A percentile compares a stretch with the other conserved stretches of the same genome.
phyloP scores from a whole-genome alignment of 2,113 vertebrate species.

The Xiphorhynchus elegans region DNA sequence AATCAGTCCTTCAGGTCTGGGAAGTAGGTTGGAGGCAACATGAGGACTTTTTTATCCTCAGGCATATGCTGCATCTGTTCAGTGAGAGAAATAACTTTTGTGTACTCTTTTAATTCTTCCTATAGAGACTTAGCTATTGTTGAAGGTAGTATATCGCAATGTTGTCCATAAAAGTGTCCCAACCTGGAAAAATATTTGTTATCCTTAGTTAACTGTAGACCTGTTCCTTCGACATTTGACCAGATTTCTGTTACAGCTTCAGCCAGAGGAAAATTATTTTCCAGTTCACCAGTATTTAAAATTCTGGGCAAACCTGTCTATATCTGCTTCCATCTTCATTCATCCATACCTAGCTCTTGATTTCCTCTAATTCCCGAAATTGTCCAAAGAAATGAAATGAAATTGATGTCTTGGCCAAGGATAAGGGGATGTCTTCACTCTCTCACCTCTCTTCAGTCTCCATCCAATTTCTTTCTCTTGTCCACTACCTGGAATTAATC shows the following conservation, averaged over 20 bases:
- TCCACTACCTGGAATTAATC: not conserved
- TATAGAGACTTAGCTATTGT: not conserved
- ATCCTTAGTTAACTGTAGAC: not conserved
- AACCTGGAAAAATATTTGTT: not conserved
- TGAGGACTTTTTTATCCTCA: not conserved
- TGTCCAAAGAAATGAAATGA: not conserved
- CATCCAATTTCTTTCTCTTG: not conserved
- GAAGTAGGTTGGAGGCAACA: not conserved
- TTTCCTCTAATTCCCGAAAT: not conserved
- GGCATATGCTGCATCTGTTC: not conserved
- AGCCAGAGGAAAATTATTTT: not conserved
- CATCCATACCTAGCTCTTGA: not conserved
- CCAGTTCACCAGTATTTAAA: not conserved
- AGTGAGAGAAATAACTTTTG: not conserved
- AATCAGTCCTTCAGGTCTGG: not conserved
- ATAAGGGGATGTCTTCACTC: not conserved
- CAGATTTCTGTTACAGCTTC: not conserved
- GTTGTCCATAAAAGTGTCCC: not conserved
- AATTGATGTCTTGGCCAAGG: not conserved
- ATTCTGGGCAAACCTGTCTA: not conserved
- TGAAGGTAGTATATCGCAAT: not conserved
- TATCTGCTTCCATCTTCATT: not conserved
- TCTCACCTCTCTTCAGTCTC: fast-evolving
- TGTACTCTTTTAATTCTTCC: not conserved
- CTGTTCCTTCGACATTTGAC: not conserved